A percentile compares a stretch with the other conserved stretches of the same genome.
phyloP scores from a whole-genome alignment of 1,140 invertebrate genomes.

The Coptotermes formosanus region DNA sequence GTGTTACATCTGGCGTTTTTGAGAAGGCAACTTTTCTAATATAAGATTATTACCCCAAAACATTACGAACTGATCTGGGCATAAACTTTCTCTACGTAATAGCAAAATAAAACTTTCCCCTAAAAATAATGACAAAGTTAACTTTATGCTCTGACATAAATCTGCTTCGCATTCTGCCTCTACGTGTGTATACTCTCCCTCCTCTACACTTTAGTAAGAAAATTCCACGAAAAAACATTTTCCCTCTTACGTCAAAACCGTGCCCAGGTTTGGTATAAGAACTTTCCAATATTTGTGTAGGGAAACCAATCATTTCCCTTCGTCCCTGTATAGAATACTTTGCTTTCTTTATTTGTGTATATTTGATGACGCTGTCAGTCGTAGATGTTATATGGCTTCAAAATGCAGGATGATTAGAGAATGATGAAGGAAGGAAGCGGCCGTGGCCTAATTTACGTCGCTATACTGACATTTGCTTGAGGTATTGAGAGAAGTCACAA shows the following conservation, averaged over 20 bases:
- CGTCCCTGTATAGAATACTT: too few relatives aligned
- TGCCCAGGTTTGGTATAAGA: background rate
- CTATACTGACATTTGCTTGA: too few relatives aligned
- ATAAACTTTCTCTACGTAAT: background rate
- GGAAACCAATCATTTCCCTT: too few relatives aligned
- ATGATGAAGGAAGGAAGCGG: too few relatives aligned
- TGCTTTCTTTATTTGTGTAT: too few relatives aligned
- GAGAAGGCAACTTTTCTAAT: background rate
- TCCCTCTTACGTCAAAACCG: background rate
- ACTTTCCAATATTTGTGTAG: too few relatives aligned
- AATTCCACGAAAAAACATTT: background rate
- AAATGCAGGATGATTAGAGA: too few relatives aligned
- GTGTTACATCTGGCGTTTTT: background rate
- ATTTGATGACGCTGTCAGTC: too few relatives aligned
- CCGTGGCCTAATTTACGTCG: too few relatives aligned
- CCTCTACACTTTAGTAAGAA: background rate
- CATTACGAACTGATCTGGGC: background rate
- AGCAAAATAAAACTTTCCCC: slow-evolving; percentile 1
- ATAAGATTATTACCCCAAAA: background rate
- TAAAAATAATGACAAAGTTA: slow-evolving; percentile 8
- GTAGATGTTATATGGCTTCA: too few relatives aligned
- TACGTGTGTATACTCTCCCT: too few relatives aligned
- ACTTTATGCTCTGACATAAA: background rate
- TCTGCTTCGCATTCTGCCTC: background rate
- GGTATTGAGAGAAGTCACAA: too few relatives aligned